These are phyloP conservation scores for Drosophila siamana DNA, from an alignment of 2,888 invertebrate genomes.

Conservation along the genomic window DNA sequence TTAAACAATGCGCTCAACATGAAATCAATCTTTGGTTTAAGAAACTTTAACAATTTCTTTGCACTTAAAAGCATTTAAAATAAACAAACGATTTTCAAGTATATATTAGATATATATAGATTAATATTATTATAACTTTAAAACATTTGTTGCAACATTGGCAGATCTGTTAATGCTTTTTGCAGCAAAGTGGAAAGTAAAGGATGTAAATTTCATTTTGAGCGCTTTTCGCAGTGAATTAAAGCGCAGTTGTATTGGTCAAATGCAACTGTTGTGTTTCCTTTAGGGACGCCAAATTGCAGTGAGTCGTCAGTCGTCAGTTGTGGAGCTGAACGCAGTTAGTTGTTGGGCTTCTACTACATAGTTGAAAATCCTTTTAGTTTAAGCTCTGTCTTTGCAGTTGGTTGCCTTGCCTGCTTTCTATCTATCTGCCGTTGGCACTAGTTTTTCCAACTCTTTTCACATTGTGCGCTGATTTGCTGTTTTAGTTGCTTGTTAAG, in stretches of 20 bases:
- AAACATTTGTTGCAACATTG: too few species aligned
- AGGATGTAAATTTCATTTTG: neutral
- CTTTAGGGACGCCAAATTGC: slow-evolving; percentile 10
- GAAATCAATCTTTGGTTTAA: too few species aligned
- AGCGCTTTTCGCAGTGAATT: neutral
- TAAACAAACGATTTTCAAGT: too few species aligned
- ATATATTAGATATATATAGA: too few species aligned
- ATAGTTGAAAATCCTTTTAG: slow-evolving; percentile 56
- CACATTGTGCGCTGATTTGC: slow-evolving; percentile 73
- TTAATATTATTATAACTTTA: too few species aligned
- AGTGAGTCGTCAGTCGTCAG: slow-evolving; percentile 14
- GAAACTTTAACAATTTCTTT: too few species aligned
- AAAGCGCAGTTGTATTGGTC: slow-evolving; percentile 5
- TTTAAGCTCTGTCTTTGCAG: slow-evolving; percentile 39
- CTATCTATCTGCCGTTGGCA: slow-evolving; percentile 21
- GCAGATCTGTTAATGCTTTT: neutral
- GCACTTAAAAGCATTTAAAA: too few species aligned
- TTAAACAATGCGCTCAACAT: too few species aligned
- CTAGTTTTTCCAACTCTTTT: slow-evolving; percentile 60
- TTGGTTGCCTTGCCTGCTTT: neutral
- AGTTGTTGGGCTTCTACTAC: slow-evolving; percentile 18
- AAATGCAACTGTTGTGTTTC: slow-evolving; percentile 10
- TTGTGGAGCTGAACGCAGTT: neutral
- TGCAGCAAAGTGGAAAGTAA: neutral
- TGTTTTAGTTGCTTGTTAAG: slow-evolving; percentile 73